Conservation (phyloP, 2,113 vertebrate species). For the Axis porcinus region DNA sequence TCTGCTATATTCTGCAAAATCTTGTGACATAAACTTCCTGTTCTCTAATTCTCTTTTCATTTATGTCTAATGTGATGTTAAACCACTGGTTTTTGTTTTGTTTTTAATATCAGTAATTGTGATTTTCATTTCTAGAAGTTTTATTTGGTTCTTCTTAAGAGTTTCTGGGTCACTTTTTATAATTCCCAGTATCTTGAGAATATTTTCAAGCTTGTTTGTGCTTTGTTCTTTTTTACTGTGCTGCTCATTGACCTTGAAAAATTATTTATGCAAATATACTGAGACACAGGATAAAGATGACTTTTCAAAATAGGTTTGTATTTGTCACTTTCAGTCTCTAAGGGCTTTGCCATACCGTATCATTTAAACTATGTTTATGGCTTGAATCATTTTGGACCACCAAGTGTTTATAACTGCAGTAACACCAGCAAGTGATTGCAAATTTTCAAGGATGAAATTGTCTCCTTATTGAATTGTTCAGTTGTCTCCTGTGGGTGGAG, state of each 20-base stretch:
- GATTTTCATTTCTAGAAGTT: constrained; percentile 14
- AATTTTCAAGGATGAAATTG: neutral
- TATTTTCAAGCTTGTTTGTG: neutral
- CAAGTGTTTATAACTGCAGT: neutral
- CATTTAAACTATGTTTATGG: neutral
- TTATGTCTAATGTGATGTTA: neutral
- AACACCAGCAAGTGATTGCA: neutral
- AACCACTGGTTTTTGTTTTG: neutral
- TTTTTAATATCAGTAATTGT: neutral
- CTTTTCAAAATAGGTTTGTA: neutral
- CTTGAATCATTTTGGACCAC: neutral
- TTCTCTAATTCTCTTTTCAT: neutral
- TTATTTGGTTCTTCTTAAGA: neutral
- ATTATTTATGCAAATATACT: neutral
- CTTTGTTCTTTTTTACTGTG: neutral
- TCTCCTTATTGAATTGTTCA: neutral
- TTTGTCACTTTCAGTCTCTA: neutral
- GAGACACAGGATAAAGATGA: neutral
- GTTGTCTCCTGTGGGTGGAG: neutral
- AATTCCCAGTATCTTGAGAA: neutral
- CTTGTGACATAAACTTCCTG: neutral
- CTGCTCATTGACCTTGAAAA: constrained; percentile 17
- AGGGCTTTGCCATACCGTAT: neutral
- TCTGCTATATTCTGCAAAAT: neutral
- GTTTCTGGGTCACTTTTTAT: neutral